These are phyloP conservation scores for Gracilinanus agilis DNA, from an alignment of 2,113 vertebrate genomes.

Conservation along the genomic window DNA sequence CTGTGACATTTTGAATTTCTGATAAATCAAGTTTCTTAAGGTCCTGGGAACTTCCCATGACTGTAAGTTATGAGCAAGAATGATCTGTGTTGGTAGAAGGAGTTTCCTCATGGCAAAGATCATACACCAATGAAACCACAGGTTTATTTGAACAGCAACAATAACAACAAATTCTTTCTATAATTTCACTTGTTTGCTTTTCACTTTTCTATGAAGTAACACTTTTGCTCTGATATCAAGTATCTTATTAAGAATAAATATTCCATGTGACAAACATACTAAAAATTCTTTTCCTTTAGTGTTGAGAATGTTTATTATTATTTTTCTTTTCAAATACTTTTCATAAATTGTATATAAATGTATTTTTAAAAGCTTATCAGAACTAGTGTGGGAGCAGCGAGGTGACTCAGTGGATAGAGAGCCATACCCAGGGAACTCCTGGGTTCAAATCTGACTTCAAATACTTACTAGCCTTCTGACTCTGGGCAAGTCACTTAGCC, in stretches of 20 bases:
- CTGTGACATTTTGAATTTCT: not conserved
- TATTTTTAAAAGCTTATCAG: not conserved
- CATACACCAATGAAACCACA: not conserved
- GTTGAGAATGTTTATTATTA: not conserved
- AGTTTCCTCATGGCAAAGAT: not conserved
- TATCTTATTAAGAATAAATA: slow-evolving; percentile 35
- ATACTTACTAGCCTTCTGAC: too few species aligned
- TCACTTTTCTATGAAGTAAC: slow-evolving; percentile 21
- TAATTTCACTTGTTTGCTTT: slow-evolving; percentile 56
- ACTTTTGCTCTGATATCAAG: slow-evolving; percentile 14
- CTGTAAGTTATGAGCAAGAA: not conserved
- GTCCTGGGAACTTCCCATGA: not conserved
- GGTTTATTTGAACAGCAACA: not conserved
- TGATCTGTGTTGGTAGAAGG: not conserved
- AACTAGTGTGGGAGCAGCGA: not conserved
- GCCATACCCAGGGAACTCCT: too few species aligned
- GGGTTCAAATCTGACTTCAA: too few species aligned
- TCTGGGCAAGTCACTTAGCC: too few species aligned
- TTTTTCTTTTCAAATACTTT: slow-evolving; percentile 34
- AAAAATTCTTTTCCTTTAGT: not conserved
- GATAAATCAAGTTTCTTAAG: not conserved
- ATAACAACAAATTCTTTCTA: slow-evolving; percentile 61
- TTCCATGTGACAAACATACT: slow-evolving; percentile 27
- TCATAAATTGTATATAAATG: not conserved
- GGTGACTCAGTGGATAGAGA: too few species aligned